Conservation (phyloP, 1,140 invertebrate genomes). For the Harpegnathos saltator region DNA sequence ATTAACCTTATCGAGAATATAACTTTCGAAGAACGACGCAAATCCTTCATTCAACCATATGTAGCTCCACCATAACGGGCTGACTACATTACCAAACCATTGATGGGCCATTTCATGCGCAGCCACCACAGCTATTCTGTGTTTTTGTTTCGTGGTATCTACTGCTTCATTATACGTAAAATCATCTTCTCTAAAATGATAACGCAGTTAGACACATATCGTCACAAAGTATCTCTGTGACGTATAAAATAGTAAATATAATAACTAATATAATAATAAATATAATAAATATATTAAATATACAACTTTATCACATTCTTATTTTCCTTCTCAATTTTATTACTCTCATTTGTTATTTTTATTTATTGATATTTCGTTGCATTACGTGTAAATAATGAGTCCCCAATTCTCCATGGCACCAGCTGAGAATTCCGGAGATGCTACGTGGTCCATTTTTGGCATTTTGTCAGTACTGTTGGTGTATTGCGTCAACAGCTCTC, state of each 20-base stretch:
- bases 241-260: too few relatives aligned
- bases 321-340: too few relatives aligned
- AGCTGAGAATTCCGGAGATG: conserved; percentile 92
- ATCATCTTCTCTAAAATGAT: conserved; percentile 86
- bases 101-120: conserved; percentile 89
- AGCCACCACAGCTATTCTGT: conserved; percentile 86
- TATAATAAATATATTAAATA: too few relatives aligned
- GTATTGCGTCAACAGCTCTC: conserved; percentile 74
- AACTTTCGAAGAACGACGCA: conserved; percentile 90
- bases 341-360: too few relatives aligned
- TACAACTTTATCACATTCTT: too few relatives aligned
- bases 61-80: conserved; percentile 88
- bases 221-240: too few relatives aligned
- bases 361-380: conserved; percentile 24
- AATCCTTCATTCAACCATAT: conserved; percentile 91
- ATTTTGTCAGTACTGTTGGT: conserved; percentile 68
- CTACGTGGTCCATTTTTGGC: conserved; percentile 88
- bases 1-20: conserved; percentile 88
- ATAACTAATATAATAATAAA: too few relatives aligned
- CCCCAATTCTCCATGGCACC: conserved; percentile 96
- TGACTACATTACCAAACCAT: conserved; percentile 88
- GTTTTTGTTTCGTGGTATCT: conserved; percentile 84
- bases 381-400: conserved; percentile 87
- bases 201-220: too few relatives aligned
- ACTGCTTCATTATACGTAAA: conserved; percentile 86